Conservation (phyloP, 2,113 vertebrate species). For the Montifringilla adamsi region DNA sequence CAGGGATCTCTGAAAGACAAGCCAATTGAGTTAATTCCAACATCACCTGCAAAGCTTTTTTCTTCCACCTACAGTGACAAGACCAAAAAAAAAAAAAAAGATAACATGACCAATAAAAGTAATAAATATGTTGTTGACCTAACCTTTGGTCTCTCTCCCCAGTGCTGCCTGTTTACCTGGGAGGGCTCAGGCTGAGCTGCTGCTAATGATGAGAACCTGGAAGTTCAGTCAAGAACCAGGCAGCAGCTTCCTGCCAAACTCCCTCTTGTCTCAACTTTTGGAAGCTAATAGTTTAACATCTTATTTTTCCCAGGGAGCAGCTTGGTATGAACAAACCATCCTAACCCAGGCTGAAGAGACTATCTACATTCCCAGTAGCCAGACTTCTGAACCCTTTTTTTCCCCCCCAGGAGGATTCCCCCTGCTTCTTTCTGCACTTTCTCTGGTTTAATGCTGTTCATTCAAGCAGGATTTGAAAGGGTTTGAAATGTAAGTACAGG, state of each 20-base stretch:
- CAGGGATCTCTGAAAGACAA: background rate
- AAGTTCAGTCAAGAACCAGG: background rate
- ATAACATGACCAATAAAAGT: background rate
- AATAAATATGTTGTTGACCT: background rate
- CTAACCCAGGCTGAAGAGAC: background rate
- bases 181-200: background rate
- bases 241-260: background rate
- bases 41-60: background rate
- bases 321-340: background rate
- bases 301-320: background rate
- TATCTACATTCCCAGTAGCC: background rate
- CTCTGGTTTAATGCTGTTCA: background rate
- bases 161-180: background rate
- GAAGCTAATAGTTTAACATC: background rate
- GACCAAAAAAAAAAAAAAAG: background rate
- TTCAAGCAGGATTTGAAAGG: background rate
- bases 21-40: background rate
- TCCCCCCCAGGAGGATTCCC: background rate
- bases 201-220: background rate
- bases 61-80: background rate
- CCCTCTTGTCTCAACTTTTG: background rate
- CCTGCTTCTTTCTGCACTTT: background rate
- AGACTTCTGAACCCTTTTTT: background rate
- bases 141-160: background rate
- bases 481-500: background rate